Percentiles rank a stretch among this genome's conserved stretches.
Evolutionary conservation across 2,888 invertebrate species (phyloP).

Genomic region (Coleophora flavipennella): DNA sequence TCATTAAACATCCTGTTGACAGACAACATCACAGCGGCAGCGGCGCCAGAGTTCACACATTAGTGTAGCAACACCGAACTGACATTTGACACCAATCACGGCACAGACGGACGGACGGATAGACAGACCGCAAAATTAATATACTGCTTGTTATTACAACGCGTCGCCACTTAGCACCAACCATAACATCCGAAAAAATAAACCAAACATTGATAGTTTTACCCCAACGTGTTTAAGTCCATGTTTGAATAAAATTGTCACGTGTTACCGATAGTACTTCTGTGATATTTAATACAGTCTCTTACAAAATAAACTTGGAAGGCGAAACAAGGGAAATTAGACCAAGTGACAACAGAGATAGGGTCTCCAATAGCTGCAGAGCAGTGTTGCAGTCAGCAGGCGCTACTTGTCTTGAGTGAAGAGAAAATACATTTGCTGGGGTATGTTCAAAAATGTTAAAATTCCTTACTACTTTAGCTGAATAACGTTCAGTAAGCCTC

Average conservation of each 20-base stretch:
- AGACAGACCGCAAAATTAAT: constrained; percentile 30
- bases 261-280: too few relatives aligned
- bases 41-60: constrained; percentile 5
- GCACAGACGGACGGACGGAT: constrained; percentile 15
- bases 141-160: constrained; percentile 59
- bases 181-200: constrained; percentile 38
- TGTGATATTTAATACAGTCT: too few relatives aligned
- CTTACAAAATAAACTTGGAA: too few relatives aligned
- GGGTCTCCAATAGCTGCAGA: too few relatives aligned
- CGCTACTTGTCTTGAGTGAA: constrained; percentile 45
- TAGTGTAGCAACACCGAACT: constrained; percentile 3
- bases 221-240: too few relatives aligned
- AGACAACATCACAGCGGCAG: too few relatives aligned
- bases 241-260: too few relatives aligned
- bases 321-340: too few relatives aligned
- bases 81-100: constrained; percentile 26
- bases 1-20: too few relatives aligned
- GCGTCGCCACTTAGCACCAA: constrained; percentile 53
- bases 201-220: too few relatives aligned
- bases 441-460: not conserved
- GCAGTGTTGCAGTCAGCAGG: constrained; percentile 25
- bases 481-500: not conserved
- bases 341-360: too few relatives aligned
- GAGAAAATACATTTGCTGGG: constrained; percentile 33
- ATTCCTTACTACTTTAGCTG: not conserved